Percentiles rank a stretch among this genome's conserved stretches.
Conservation (phyloP, 1,140 invertebrate genomes). For the Tribolium madens region DNA sequence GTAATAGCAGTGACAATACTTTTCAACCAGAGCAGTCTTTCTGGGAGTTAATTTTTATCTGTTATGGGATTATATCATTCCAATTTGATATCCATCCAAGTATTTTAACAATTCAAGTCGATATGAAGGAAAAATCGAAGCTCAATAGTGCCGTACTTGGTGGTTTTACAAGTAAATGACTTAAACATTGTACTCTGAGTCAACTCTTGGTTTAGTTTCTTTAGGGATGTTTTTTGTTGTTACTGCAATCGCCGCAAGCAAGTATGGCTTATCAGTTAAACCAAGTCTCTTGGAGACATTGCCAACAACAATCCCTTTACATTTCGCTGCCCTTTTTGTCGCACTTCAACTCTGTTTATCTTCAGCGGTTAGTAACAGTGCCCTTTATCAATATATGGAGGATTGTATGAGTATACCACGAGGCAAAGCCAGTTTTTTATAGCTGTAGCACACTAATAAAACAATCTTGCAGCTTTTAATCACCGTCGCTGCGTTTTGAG, state of each 20-base stretch:
- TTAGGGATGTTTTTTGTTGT: conserved; percentile 72
- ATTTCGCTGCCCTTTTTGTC: conserved; percentile 75
- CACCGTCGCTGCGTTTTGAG: conserved; percentile 81
- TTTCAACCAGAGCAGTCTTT: conserved; percentile 36
- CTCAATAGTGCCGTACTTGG: conserved; percentile 74
- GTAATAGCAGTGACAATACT: not conserved
- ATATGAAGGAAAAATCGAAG: conserved; percentile 78
- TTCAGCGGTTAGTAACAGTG: conserved; percentile 78
- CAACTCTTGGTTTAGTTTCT: too few relatives aligned
- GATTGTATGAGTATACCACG: conserved; percentile 71
- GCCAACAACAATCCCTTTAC: conserved; percentile 72
- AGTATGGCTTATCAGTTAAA: conserved; percentile 71
- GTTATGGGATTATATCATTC: conserved; percentile 76
- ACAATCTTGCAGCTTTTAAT: conserved; percentile 78
- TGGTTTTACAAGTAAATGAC: too few relatives aligned
- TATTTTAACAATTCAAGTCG: conserved; percentile 82
- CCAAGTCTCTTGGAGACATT: conserved; percentile 72
- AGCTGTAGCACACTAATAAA: conserved; percentile 1
- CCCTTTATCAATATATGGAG: conserved; percentile 81
- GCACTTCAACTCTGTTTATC: conserved; percentile 82
- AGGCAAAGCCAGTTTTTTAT: conserved; percentile 59
- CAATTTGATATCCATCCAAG: conserved; percentile 86
- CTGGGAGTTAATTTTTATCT: conserved; percentile 69
- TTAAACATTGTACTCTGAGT: too few relatives aligned
- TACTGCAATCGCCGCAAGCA: conserved; percentile 72